phyloP scores from a whole-genome alignment of 2,797 vertebrate genomes.

The Loris lydekkerianus region DNA sequence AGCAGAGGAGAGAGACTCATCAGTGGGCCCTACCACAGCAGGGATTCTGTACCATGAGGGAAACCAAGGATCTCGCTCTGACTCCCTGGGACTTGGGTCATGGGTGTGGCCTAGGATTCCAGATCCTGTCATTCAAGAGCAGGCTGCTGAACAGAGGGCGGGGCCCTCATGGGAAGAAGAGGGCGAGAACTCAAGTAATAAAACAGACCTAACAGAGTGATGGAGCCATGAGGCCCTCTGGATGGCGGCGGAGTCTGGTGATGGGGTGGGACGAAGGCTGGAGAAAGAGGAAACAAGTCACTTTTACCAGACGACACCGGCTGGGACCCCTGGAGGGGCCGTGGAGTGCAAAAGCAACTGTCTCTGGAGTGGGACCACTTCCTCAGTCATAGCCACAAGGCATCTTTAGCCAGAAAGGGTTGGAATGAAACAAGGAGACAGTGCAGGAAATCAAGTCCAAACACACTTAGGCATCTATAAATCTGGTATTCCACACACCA shows the following conservation, averaged over 20 bases:
- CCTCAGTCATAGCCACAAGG: background rate
- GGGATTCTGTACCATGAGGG: background rate
- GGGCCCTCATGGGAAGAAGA: background rate
- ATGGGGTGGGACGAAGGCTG: background rate
- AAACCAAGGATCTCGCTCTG: background rate
- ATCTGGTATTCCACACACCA: background rate
- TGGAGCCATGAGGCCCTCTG: background rate
- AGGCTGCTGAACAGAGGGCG: background rate
- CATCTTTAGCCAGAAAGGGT: background rate
- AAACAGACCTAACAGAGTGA: background rate
- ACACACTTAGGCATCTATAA: background rate
- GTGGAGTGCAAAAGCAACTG: background rate
- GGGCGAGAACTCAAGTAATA: background rate
- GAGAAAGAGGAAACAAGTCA: background rate
- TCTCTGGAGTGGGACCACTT: background rate
- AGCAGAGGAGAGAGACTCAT: background rate
- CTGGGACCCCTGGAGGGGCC: background rate
- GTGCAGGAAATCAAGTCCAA: too few relatives aligned
- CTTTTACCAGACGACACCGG: background rate
- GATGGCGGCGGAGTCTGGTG: too few relatives aligned
- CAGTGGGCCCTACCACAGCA: background rate
- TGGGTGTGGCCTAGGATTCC: background rate
- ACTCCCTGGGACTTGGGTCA: background rate
- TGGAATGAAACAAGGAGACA: background rate
- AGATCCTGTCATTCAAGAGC: background rate